Evolutionary conservation across 2,888 invertebrate genomes (phyloP).

Genomic region (Tachina lurida): DNA sequence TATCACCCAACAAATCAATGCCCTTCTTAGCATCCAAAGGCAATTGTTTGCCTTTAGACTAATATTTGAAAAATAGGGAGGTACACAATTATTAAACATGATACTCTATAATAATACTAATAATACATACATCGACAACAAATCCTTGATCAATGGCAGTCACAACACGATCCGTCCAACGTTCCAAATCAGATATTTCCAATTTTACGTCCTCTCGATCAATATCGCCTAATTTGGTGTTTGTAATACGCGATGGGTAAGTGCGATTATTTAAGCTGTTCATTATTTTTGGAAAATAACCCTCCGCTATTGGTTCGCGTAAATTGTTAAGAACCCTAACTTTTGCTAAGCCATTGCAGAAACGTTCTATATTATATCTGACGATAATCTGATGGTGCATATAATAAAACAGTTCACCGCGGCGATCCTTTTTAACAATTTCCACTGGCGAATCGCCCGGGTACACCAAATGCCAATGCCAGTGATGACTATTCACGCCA

Average conservation of each 20-base stretch:
- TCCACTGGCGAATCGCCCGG: conserved; percentile 86
- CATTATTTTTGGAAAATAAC: conserved; percentile 92
- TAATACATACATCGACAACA: conserved; percentile 84
- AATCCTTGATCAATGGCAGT: conserved; percentile 89
- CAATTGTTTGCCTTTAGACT: conserved; percentile 76
- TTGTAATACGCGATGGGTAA: conserved; percentile 88
- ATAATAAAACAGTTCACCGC: conserved; percentile 89
- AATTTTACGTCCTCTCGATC: conserved; percentile 86
- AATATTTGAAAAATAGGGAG: not conserved
- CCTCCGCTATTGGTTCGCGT: conserved; percentile 88
- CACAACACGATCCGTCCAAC: conserved; percentile 89
- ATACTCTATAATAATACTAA: not conserved
- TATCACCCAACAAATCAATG: conserved; percentile 90
- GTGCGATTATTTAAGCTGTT: conserved; percentile 87
- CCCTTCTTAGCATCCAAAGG: conserved; percentile 84
- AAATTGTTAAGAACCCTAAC: conserved; percentile 87
- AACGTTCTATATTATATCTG: conserved; percentile 90
- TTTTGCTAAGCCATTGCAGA: conserved; percentile 87
- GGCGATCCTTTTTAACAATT: conserved; percentile 88
- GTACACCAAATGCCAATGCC: conserved; percentile 96
- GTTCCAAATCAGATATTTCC: conserved; percentile 86
- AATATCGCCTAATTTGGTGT: conserved; percentile 86
- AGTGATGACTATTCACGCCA: conserved; percentile 93
- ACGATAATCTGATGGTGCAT: conserved; percentile 87
- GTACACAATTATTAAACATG: not conserved